Evolutionary conservation across 1,140 invertebrate genomes (phyloP), one percentile per base, ranked within the genome.

Genomic region (Gonioctena quinquepunctata): DNA sequence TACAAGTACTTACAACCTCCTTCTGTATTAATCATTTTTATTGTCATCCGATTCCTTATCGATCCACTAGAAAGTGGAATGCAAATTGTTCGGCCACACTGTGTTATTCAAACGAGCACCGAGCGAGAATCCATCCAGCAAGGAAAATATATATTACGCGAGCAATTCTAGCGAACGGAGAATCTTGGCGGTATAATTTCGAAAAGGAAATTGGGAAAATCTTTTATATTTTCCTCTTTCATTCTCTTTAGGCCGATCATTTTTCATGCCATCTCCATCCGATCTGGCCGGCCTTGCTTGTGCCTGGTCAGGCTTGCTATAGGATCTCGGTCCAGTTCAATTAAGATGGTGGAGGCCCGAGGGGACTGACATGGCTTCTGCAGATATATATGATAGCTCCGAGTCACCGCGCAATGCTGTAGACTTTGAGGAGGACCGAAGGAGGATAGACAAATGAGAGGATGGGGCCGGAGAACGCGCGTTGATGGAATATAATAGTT

Each of bases 131-230:
- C n/a, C n/a, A n/a, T n/a, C 33, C 13, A 42, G 11, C 7, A 42
- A 42, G 16, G 11, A 42, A 42, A 42, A 42, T 42, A 42, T 42
- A 42, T 42, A 42, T 42, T 42, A 42, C 33, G 3, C 11, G 16
- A n/a, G 33, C 7, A 42, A 42, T n/a, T 42, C 33, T 2, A 42
- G 11, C 16, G 33, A 42, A 42, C 33, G 16, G 33, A 8, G 16
- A n/a, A n/a, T 60, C 25, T 23, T 28, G 21, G 18, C 22, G 13
- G 78, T 77, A 81, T 80, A 81, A 81, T 81, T 80, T 80, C 79
- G 69, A 69, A 71, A 75, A 80, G 80, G 80, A 80, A 81, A 81
- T 80, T 81, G 79, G 76, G 76, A 80, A 78, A 79, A 81, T 79
- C 75, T 80, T 77, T 80, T 78, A 79, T 79, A 78, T 79, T 79